phyloP scores from a whole-genome alignment of 2,888 invertebrate genomes.

The Patella pellucida region DNA sequence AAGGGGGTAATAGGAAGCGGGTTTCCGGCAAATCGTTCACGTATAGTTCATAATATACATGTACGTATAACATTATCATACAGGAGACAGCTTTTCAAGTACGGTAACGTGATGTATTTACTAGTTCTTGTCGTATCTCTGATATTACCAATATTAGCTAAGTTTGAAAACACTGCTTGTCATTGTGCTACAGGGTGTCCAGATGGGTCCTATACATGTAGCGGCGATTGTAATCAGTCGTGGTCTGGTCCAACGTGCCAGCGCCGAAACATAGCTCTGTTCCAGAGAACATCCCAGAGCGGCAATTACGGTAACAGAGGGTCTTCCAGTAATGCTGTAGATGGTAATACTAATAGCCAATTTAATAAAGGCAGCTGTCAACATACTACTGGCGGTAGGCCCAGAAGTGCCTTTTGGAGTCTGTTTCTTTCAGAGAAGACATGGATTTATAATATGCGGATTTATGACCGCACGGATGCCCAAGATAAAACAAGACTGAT shows the following conservation, averaged over 20 bases:
- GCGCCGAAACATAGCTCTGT: background rate
- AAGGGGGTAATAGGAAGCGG: too few relatives aligned
- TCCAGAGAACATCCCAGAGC: background rate
- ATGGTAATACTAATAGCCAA: background rate
- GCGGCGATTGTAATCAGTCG: background rate
- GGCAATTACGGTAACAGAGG: background rate
- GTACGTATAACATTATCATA: too few relatives aligned
- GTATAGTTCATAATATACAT: too few relatives aligned
- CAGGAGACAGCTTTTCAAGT: too few relatives aligned
- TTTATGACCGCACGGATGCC: background rate
- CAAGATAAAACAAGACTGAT: constrained; percentile 4
- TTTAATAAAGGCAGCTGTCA: background rate
- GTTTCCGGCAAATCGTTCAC: too few relatives aligned
- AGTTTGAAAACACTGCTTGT: too few relatives aligned
- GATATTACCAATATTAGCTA: too few relatives aligned
- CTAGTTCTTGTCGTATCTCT: too few relatives aligned
- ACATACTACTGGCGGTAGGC: background rate
- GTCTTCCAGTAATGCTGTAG: background rate
- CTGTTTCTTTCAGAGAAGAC: background rate
- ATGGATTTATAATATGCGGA: background rate
- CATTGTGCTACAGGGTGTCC: background rate
- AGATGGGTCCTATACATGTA: background rate
- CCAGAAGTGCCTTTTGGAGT: background rate
- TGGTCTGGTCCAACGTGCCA: constrained; percentile 4
- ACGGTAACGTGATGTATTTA: too few relatives aligned